A percentile compares a stretch with the other conserved stretches of the same genome.
phyloP scores from a whole-genome alignment of 2,113 vertebrate species.

The Catharus bicknelli region DNA sequence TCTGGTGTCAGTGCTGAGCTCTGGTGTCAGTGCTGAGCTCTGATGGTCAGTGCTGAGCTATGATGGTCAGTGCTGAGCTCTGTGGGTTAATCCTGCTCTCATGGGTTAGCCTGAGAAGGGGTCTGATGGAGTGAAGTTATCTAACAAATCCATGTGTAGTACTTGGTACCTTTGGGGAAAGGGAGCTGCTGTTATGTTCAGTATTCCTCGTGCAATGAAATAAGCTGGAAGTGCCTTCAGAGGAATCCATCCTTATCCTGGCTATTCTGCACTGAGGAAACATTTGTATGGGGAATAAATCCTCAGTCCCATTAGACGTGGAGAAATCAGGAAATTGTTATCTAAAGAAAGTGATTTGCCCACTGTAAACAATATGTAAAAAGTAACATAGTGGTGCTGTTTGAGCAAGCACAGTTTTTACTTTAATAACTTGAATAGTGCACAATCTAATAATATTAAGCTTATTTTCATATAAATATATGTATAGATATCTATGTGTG shows the following conservation, averaged over 20 bases:
- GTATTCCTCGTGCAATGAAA: not conserved
- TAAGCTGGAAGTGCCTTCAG: not conserved
- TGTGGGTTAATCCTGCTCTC: not conserved
- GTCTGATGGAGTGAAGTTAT: not conserved
- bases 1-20: too few relatives aligned
- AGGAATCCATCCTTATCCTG: not conserved
- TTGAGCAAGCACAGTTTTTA: not conserved
- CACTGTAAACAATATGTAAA: not conserved
- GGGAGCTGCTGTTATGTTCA: not conserved
- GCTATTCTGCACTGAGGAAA: not conserved
- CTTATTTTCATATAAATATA: not conserved
- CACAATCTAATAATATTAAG: not conserved
- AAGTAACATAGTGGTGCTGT: not conserved
- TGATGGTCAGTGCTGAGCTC: not conserved
- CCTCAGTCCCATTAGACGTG: not conserved
- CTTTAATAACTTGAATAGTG: not conserved
- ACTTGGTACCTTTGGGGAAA: not conserved
- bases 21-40: too few relatives aligned
- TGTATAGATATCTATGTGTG: fast-evolving
- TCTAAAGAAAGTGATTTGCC: not conserved
- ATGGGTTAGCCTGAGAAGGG: not conserved
- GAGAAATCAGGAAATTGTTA: not conserved
- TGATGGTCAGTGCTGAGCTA: too few relatives aligned
- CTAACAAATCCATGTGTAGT: not conserved
- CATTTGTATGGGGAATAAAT: not conserved